These are phyloP conservation scores for Anorthoa munda DNA, from an alignment of 2,888 invertebrate species.

Conservation along the genomic window DNA sequence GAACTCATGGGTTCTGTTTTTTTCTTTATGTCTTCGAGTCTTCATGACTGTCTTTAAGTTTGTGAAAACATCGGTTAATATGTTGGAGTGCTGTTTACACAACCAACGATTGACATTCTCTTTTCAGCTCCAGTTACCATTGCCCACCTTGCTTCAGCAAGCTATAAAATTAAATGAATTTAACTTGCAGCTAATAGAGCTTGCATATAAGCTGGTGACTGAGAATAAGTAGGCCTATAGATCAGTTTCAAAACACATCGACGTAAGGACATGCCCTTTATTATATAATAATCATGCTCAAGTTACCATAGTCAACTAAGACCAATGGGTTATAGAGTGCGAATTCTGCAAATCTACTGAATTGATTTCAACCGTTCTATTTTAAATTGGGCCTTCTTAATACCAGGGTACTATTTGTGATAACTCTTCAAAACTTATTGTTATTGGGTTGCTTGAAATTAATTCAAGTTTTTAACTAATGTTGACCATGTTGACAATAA, in stretches of 20 bases:
- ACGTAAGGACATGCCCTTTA: constrained; percentile 26
- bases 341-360: too few relatives aligned
- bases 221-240: background rate
- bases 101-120: background rate
- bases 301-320: constrained; percentile 49
- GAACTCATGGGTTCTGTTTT: too few relatives aligned
- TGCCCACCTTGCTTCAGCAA: background rate
- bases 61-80: background rate
- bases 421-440: too few relatives aligned
- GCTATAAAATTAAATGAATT: background rate
- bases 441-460: too few relatives aligned
- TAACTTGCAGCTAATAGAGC: too few relatives aligned
- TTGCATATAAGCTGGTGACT: background rate
- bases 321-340: constrained; percentile 50
- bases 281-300: constrained; percentile 47
- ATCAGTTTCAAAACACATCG: constrained; percentile 16
- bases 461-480: too few relatives aligned
- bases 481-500: too few relatives aligned
- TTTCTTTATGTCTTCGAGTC: too few relatives aligned
- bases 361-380: too few relatives aligned
- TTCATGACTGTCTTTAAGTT: background rate
- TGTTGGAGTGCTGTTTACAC: background rate
- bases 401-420: too few relatives aligned
- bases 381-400: too few relatives aligned
- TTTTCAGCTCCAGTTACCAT: too few relatives aligned